phyloP scores from a whole-genome alignment of 2,797 vertebrate genomes.

The Siniperca scherzeri region DNA sequence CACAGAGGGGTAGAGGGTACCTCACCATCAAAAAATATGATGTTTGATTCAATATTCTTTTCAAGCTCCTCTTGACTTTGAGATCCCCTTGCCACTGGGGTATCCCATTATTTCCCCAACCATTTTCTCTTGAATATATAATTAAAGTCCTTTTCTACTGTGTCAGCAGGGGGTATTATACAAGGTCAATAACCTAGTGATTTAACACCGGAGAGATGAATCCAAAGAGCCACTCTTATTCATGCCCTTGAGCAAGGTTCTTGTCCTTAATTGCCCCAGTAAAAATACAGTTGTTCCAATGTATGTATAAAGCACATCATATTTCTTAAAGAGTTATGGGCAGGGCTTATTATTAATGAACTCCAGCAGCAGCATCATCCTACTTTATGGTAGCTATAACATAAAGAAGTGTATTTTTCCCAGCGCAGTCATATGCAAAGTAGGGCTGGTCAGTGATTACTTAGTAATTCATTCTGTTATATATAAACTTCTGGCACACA shows the following conservation, averaged over 20 bases:
- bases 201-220: constrained; percentile 75
- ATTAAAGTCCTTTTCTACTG: constrained; percentile 71
- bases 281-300: constrained; percentile 73
- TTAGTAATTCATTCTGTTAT: constrained; percentile 79
- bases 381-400: constrained; percentile 68
- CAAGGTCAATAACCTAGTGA: constrained; percentile 72
- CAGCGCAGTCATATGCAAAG: constrained; percentile 68
- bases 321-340: constrained; percentile 66
- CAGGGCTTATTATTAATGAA: constrained; percentile 68
- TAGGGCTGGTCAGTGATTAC: constrained; percentile 72
- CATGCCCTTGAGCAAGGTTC: constrained; percentile 81
- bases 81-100: constrained; percentile 76
- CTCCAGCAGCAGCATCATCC: constrained; percentile 62
- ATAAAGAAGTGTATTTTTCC: constrained; percentile 64
- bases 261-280: constrained; percentile 80
- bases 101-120: constrained; percentile 65
- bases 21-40: constrained; percentile 29
- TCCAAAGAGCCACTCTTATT: constrained; percentile 70
- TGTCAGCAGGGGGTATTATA: constrained; percentile 74
- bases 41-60: constrained; percentile 62
- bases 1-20: constrained; percentile 7
- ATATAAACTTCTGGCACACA: constrained; percentile 72
- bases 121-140: constrained; percentile 77
- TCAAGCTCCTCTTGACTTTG: constrained; percentile 75
- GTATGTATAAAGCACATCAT: constrained; percentile 64